Percentiles rank a stretch among this genome's conserved stretches.
phyloP scores from a whole-genome alignment of 1,140 invertebrate genomes.

The Bemisia tabaci region DNA sequence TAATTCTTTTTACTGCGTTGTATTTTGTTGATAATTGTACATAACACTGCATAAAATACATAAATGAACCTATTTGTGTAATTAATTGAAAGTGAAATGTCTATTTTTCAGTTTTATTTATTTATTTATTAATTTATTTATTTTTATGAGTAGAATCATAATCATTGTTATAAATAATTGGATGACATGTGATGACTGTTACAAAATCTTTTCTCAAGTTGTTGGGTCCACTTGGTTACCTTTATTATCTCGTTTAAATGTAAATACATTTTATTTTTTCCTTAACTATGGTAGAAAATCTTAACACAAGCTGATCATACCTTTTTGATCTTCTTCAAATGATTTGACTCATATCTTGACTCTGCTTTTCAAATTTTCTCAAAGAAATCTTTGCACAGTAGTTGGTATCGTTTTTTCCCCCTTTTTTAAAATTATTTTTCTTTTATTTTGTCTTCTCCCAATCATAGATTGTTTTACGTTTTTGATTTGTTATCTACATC shows the following conservation, averaged over 20 bases:
- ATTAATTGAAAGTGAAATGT: neutral
- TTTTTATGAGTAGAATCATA: neutral
- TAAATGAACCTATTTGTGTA: neutral
- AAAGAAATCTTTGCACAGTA: too few relatives aligned
- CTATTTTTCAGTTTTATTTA: neutral
- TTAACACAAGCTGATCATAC: neutral
- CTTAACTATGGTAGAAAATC: neutral
- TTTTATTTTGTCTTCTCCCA: too few relatives aligned
- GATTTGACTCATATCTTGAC: too few relatives aligned
- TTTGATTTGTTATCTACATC: too few relatives aligned
- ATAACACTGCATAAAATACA: neutral
- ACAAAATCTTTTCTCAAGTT: neutral
- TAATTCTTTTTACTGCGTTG: neutral
- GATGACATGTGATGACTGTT: neutral
- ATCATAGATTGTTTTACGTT: too few relatives aligned
- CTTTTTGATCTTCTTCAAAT: neutral
- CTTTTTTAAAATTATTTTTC: too few relatives aligned
- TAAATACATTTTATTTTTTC: neutral
- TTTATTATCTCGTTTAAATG: neutral
- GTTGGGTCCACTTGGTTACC: neutral
- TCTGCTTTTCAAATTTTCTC: too few relatives aligned
- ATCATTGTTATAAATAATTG: neutral
- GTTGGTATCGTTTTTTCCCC: too few relatives aligned
- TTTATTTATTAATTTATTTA: constrained; percentile 1
- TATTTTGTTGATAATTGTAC: neutral